Evolutionary conservation across 2,888 invertebrate genomes (phyloP), one percentile per base, ranked within the genome.

Genomic region (Drosophila gaucha): DNA sequence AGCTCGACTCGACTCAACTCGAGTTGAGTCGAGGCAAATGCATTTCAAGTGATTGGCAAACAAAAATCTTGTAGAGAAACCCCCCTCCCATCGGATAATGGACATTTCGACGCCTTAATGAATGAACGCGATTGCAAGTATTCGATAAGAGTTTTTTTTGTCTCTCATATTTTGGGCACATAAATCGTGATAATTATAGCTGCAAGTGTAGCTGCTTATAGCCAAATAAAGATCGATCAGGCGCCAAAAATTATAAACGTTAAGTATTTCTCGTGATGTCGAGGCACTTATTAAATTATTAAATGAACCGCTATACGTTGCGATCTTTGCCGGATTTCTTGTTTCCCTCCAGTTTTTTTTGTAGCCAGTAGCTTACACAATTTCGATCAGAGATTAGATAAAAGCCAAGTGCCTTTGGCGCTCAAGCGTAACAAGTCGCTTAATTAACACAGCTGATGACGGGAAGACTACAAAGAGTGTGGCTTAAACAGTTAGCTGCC

Each of bases 211-310:
- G 68, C 39, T 56, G 51, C 47, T 38, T 43, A 39, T 52, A 31
- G 22, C n/a, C 49, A 39, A 35, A 67, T 52, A 44, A 2, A 43
- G 28, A 30, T 55, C 68, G 56, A 74, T 51, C 63, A 22, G 51
- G 33, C 46, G 46, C 33, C 46, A 54, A 54, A 46, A 46, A 39
- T 33, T 44, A 46, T 33, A 31, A 50, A 30, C 51, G n/a, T 47
- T 47, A 65, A 52, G 36, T 57, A 59, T 57, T 71, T 75, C 63
- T 86, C 84, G 75, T 86, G 84, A 69, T 60, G 66, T 51, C 78
- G 84, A 67, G 78, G 46, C 64, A 86, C 84, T 86, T 88, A 86
- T 85, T 83, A 85, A 85, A 88, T 85, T 88, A 88, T 88, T 83
- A 83, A 86, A 72, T 88, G 67, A 55, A 68, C 79, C 77, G 85